Base-by-base conservation (phyloP, 2,888 invertebrate species). In the Coecobrya sp. region DNA sequence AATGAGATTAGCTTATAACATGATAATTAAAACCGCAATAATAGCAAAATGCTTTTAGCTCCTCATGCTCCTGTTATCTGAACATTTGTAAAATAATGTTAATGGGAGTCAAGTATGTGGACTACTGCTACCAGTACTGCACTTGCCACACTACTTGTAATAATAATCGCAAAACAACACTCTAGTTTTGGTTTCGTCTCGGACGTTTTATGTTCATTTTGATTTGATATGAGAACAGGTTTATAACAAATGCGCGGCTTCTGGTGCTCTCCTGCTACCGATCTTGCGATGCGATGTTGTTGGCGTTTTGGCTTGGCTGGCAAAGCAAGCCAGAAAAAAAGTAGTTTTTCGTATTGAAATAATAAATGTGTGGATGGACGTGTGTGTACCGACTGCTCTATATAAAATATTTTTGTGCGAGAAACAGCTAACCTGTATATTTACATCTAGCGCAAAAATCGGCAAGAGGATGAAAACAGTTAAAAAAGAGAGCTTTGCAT, bases 1-100 rank as follows among this genome's bases (percentile, higher is more conserved):
- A 59, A 73, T 82, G 89, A 89, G 89, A 89, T 89, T 89, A 89
- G 84, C 84, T 89, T 73, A 73, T 70, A 89, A 89, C 89, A 89
- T 73, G 89, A 89, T 89, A 89, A 89, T 89, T 89, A 89, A 89
- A 89, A 82, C 89, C 89, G 89, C 89, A 89, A 89, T 89, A 89
- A 89, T 89, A 84, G 89, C 73, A 84, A 70, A 89, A 89, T 89
- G 89, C 89, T 89, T 89, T 89, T 89, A 89, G 55, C 81, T 49
- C 52, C 59, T 30, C 62, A 65, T 84, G 81, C 81, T 52, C 55
- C 11, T 59, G n/a, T 81, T 81, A 81, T 81, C 81, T 81, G 5
- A 59, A 81, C 55, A 81, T 55, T 55, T 81, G 59, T 81, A 81
- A 55, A 55, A 30, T 59, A 81, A 55, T 59, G 59, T 52, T 81